phyloP scores from a whole-genome alignment of 2,113 vertebrate genomes.

The Mobula birostris region DNA sequence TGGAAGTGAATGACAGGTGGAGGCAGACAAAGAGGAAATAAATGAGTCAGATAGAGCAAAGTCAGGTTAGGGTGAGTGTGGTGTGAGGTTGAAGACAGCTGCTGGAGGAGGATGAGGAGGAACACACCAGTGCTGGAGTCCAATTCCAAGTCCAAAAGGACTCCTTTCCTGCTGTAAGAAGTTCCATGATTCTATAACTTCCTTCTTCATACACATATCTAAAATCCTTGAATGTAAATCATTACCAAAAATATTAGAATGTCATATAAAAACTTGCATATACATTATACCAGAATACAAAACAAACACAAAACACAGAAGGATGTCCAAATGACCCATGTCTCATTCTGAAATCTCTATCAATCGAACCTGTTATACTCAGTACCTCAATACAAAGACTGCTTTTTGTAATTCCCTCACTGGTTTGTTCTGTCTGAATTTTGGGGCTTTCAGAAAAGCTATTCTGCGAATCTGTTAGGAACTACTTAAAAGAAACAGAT shows the following conservation, averaged over 20 bases:
- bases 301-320: not conserved
- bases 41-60: no score
- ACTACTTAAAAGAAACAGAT: no score
- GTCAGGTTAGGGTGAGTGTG: no score
- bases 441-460: not conserved
- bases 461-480: not conserved
- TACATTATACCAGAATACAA: not conserved
- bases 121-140: no score
- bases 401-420: not conserved
- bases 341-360: not conserved
- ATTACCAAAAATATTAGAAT: not conserved
- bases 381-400: not conserved
- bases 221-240: not conserved
- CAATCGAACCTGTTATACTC: not conserved
- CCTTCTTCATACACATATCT: no score
- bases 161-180: no score
- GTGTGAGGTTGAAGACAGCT: no score
- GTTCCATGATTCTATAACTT: no score
- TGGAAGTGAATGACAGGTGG: no score
- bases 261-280: not conserved
- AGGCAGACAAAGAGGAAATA: no score
- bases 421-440: not conserved
- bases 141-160: no score
- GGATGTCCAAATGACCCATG: not conserved
- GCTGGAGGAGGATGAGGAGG: no score